These are phyloP conservation scores for Pipra filicauda DNA, from an alignment of 2,113 vertebrate genomes.

Conservation along the genomic window DNA sequence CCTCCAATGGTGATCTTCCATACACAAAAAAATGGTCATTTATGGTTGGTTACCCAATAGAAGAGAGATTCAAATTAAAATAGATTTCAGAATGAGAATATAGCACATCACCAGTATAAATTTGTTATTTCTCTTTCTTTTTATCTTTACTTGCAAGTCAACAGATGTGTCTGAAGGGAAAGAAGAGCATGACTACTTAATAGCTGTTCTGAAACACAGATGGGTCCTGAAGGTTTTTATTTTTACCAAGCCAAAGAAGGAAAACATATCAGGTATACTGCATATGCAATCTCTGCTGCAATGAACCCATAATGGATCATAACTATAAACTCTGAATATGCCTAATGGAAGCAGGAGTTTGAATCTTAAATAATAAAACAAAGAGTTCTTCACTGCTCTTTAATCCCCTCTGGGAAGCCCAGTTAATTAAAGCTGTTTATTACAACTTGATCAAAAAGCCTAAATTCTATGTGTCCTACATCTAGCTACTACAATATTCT, in stretches of 20 bases:
- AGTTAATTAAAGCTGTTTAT: conserved; percentile 80
- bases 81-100: background rate
- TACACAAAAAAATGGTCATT: background rate
- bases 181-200: conserved; percentile 6
- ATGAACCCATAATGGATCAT: background rate
- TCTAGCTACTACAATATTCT: conserved; percentile 77
- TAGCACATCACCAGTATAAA: background rate
- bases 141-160: background rate
- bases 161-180: background rate
- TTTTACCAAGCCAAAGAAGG: background rate
- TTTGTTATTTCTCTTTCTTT: background rate
- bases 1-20: background rate
- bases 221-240: background rate
- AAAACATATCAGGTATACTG: conserved; percentile 14
- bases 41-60: background rate
- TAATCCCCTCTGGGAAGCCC: conserved; percentile 63
- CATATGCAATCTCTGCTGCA: background rate
- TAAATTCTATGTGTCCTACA: conserved; percentile 74
- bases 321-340: conserved; percentile 48
- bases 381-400: conserved; percentile 32
- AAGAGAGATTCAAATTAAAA: background rate
- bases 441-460: conserved; percentile 78
- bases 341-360: conserved; percentile 36
- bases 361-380: conserved; percentile 72
- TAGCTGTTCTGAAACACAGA: conserved; percentile 32